These are phyloP conservation scores for Eledona agricola DNA, from an alignment of 2,888 invertebrate genomes.

Conservation along the genomic window DNA sequence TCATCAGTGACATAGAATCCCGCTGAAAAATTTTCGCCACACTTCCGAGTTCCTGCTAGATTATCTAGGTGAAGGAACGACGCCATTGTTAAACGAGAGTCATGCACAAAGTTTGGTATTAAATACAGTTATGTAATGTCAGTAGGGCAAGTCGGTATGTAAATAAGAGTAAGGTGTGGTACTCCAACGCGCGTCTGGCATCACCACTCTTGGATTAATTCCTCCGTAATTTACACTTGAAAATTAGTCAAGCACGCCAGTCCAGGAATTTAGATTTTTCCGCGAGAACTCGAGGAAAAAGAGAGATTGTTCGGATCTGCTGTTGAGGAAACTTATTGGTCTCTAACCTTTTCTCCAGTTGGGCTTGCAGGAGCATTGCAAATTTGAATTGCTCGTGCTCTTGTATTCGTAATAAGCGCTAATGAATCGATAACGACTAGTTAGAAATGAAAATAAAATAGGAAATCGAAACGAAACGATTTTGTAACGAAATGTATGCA, in stretches of 20 bases:
- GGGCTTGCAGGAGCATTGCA: too few relatives aligned
- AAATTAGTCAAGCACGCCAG: conserved; percentile 33
- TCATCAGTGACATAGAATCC: too few relatives aligned
- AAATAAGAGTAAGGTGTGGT: conserved; percentile 57
- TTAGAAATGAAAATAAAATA: too few relatives aligned
- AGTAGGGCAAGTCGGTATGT: conserved; percentile 59
- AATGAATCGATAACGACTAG: too few relatives aligned
- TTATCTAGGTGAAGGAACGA: conserved; percentile 23
- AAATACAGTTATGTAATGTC: conserved; percentile 60
- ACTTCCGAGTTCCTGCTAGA: conserved; percentile 34
- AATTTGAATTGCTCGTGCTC: too few relatives aligned
- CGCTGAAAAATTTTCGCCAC: conserved; percentile 3
- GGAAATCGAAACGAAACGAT: conserved; percentile 2
- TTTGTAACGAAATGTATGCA: conserved; percentile 9
- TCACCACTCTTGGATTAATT: conserved; percentile 49
- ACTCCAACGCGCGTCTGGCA: conserved; percentile 53
- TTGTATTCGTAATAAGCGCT: too few relatives aligned
- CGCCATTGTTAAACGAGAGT: conserved; percentile 22
- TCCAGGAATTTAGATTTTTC: conserved; percentile 3
- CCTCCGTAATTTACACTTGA: conserved; percentile 29
- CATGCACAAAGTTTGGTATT: conserved; percentile 43
- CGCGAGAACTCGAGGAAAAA: too few relatives aligned
- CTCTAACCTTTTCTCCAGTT: too few relatives aligned
- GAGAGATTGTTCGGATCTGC: too few relatives aligned
- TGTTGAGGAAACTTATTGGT: too few relatives aligned